Evolutionary conservation across 2,888 invertebrate genomes (phyloP).

Genomic region (Atrina japonica): DNA sequence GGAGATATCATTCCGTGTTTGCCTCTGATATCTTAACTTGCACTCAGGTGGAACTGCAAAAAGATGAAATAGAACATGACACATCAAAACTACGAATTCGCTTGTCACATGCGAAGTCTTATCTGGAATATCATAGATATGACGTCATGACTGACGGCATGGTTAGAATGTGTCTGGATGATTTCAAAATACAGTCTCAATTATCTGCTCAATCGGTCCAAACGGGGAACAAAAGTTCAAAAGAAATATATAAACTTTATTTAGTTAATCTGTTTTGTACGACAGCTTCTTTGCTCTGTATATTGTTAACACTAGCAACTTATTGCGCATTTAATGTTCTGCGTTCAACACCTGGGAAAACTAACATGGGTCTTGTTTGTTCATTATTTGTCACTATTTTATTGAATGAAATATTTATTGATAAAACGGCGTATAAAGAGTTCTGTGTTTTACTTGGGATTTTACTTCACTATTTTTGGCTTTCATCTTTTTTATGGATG

Average conservation of each 20-base stretch:
- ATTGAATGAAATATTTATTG: not conserved
- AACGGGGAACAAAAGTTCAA: not conserved
- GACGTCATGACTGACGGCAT: not conserved
- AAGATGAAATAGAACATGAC: not conserved
- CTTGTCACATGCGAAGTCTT: not conserved
- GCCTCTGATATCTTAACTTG: not conserved
- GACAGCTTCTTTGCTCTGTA: not conserved
- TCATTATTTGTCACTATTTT: not conserved
- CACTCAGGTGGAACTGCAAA: not conserved
- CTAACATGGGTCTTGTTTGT: not conserved
- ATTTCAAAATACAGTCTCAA: not conserved
- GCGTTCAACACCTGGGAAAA: conserved; percentile 6
- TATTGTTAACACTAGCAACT: not conserved
- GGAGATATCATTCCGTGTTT: no score
- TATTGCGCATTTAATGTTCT: not conserved
- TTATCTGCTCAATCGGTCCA: not conserved
- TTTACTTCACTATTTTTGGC: not conserved
- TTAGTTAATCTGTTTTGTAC: not conserved
- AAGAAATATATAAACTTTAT: not conserved
- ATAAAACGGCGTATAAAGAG: no score
- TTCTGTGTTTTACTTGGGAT: not conserved
- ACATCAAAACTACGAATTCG: not conserved
- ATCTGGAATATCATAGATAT: not conserved
- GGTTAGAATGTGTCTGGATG: not conserved
- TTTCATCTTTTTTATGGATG: conserved; percentile 1